A percentile compares a stretch with the other conserved stretches of the same genome.
Evolutionary conservation across 2,113 vertebrate genomes (phyloP).

Genomic region (Larimichthys crocea): DNA sequence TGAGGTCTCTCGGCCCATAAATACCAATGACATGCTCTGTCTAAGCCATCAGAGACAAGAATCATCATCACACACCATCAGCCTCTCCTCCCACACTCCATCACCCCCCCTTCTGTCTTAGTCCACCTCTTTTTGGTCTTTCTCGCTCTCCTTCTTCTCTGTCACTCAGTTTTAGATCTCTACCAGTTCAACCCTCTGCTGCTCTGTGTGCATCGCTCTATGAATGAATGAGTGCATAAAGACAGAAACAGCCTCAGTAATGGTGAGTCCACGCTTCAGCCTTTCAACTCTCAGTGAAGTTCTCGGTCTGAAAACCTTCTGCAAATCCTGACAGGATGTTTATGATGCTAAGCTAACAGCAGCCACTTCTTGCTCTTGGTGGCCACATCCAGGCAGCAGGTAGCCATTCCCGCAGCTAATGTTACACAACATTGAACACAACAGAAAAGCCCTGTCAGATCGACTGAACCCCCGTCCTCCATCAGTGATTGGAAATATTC

Average conservation of each 20-base stretch:
- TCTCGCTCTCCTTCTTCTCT: background rate
- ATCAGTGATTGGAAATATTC: too few species aligned
- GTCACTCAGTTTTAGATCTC: background rate
- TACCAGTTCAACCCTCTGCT: background rate
- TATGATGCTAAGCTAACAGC: background rate
- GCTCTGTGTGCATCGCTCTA: background rate
- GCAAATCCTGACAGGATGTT: background rate
- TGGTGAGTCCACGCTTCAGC: background rate
- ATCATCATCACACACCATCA: conserved; percentile 65
- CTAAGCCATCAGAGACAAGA: conserved; percentile 43
- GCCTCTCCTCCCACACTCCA: conserved; percentile 60
- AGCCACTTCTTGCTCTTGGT: background rate
- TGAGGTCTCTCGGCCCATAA: conserved; percentile 41
- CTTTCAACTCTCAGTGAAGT: background rate
- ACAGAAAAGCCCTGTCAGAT: background rate
- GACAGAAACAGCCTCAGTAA: background rate
- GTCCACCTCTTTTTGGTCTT: conserved; percentile 3
- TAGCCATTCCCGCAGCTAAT: background rate
- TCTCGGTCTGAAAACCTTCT: background rate
- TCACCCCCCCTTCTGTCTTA: conserved; percentile 9
- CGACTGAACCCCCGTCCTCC: background rate
- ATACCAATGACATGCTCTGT: conserved; percentile 57
- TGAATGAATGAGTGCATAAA: background rate
- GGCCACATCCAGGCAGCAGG: background rate
- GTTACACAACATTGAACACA: background rate